Evolutionary conservation across 2,888 invertebrate genomes (phyloP).

Genomic region (Tupiocoris notatus): DNA sequence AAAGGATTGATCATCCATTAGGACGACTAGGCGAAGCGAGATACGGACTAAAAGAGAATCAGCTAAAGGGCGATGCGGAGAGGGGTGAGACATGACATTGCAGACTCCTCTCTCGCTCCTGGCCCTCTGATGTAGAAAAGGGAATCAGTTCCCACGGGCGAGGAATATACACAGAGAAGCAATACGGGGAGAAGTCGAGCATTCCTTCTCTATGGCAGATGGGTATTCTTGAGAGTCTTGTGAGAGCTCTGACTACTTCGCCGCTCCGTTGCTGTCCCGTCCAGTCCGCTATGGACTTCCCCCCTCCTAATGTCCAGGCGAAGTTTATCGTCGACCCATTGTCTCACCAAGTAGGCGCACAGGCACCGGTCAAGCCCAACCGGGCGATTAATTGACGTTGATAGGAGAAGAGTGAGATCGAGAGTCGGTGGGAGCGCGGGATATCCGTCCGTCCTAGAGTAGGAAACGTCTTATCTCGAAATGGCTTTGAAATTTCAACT

Average conservation of each 20-base stretch:
- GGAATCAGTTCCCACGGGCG: constrained; percentile 32
- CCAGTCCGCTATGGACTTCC: neutral
- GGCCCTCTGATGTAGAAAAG: neutral
- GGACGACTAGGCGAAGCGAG: no score
- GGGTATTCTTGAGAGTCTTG: neutral
- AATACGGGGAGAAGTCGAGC: constrained; percentile 9
- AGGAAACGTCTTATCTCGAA: no score
- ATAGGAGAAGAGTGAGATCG: neutral
- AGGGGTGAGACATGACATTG: constrained; percentile 31
- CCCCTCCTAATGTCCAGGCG: neutral
- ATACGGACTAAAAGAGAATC: no score
- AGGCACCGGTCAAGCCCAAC: neutral
- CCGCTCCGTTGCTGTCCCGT: neutral
- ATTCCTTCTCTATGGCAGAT: constrained; percentile 18
- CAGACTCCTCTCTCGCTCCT: constrained; percentile 29
- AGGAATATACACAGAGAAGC: neutral
- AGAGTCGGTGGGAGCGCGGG: no score
- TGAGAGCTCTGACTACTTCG: neutral
- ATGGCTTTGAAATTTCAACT: no score
- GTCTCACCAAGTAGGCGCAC: constrained; percentile 13
- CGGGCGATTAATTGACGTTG: constrained; percentile 34
- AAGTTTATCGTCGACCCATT: constrained; percentile 27
- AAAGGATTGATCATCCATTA: no score
- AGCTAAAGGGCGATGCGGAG: no score
- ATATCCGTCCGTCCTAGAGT: no score